Evolutionary conservation across 2,888 invertebrate genomes (phyloP).

Genomic region (Pristionchus fissidentatus): DNA sequence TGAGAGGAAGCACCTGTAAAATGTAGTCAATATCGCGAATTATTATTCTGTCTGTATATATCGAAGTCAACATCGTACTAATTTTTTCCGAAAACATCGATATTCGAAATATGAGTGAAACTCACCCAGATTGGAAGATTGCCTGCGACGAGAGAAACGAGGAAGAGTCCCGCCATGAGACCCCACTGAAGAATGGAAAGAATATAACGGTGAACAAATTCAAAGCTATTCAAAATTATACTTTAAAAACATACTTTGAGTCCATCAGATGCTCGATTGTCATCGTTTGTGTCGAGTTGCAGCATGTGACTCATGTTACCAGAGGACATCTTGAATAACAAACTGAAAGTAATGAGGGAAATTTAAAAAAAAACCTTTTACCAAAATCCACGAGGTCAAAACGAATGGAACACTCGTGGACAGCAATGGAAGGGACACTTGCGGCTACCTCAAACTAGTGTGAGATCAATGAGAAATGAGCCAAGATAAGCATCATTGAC

Average conservation of each 20-base stretch:
- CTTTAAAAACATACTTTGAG: too few species aligned
- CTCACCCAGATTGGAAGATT: slow-evolving; percentile 33
- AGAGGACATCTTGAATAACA: background rate
- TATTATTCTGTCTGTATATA: background rate
- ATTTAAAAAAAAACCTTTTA: background rate
- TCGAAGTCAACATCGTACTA: too few species aligned
- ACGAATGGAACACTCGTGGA: background rate
- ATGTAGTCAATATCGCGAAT: background rate
- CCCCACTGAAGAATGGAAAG: too few species aligned
- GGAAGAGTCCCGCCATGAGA: background rate
- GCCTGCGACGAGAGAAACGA: slow-evolving; percentile 5
- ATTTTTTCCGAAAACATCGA: too few species aligned
- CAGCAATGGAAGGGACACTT: background rate
- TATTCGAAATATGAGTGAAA: background rate
- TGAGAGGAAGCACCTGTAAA: slow-evolving; percentile 42
- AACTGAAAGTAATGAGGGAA: background rate
- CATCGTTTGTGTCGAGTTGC: background rate
- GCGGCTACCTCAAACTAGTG: too few species aligned
- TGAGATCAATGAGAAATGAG: background rate
- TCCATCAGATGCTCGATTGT: background rate
- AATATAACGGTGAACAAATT: too few species aligned
- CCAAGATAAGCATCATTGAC: background rate
- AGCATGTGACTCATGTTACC: background rate
- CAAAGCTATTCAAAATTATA: too few species aligned
- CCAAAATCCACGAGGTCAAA: background rate